These are phyloP conservation scores for Tetanocera ferruginea DNA, from an alignment of 2,888 invertebrate genomes.

Conservation along the genomic window DNA sequence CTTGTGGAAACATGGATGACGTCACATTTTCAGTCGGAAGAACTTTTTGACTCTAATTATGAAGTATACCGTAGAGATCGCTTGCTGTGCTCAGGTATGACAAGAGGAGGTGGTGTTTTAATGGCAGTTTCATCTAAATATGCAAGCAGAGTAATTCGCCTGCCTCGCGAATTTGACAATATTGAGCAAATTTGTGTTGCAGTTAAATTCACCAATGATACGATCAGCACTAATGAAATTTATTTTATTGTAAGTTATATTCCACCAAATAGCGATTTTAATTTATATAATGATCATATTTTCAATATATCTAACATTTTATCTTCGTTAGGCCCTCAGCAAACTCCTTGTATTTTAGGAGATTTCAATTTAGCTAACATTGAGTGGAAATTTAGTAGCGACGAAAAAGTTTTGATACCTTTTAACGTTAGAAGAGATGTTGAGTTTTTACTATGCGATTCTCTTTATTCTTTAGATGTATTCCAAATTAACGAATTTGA, in stretches of 20 bases:
- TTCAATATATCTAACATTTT: background rate
- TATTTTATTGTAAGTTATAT: constrained; percentile 8
- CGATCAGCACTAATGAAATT: background rate
- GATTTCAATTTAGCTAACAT: background rate
- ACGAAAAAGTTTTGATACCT: background rate
- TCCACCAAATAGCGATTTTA: background rate
- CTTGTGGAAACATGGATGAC: background rate
- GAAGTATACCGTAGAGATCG: background rate
- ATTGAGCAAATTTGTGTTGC: constrained; percentile 3
- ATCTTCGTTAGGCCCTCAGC: background rate
- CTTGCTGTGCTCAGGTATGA: background rate
- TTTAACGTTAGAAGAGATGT: no score
- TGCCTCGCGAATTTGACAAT: background rate
- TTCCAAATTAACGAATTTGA: background rate
- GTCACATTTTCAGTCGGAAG: no score
- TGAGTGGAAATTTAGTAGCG: background rate
- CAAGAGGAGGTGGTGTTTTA: background rate
- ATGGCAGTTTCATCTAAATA: background rate
- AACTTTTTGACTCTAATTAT: no score
- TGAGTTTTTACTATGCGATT: background rate
- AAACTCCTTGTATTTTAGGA: no score
- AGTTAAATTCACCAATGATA: background rate
- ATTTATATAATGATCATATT: constrained; percentile 31
- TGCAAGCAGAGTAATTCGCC: constrained; percentile 1
- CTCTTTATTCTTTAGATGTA: background rate